Evolutionary conservation across 2,113 vertebrate genomes (phyloP), one percentile per base, ranked within the genome.

Genomic region (Dipodomys stephensi): DNA sequence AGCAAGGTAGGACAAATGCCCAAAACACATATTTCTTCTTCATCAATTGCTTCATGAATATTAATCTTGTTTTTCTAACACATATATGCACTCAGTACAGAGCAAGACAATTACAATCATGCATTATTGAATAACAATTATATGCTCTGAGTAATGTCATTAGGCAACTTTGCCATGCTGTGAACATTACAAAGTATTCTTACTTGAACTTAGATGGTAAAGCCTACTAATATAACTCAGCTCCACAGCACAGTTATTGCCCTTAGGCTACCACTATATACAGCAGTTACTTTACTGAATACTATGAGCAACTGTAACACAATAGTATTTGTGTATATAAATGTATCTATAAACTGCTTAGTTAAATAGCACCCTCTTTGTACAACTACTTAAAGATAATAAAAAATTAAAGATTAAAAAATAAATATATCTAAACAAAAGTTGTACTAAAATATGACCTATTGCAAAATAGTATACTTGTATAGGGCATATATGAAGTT

Each of bases 31-130:
- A 82, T 85, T 80, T 57, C 72, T 85, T 93, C 11, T 84, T 92
- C 68, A 90, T 19, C 39, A 88, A 39, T 88, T 84, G 64, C 35
- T 86, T 85, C 71, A n/a, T 85, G 28, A 19, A 90, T 76, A 87
- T 67, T 67, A 85, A 93, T 84, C 53, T 88, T 49, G 3, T 72
- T 87, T 20, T 18, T 85, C 32, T 91, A 82, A 91, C 44, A 87
- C 23, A 87, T 44, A 49, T 44, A 69, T 72, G 25, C 8, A 49
- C 23, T 91, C 35, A n/a, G 11, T 76, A 74, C 18, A 19, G 76
- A 88, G 39, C 23, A 22, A 84, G 1, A 10, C n/a, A 87, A 90
- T 62, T 83, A 30, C 11, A 88, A 39, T 67, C 13, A 65, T 53
- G 2, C 13, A 77, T 15, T 12, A 67, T 49, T 65, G 77, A 67